phyloP scores from a whole-genome alignment of 2,888 invertebrate species.

The Hydriomena furcata region DNA sequence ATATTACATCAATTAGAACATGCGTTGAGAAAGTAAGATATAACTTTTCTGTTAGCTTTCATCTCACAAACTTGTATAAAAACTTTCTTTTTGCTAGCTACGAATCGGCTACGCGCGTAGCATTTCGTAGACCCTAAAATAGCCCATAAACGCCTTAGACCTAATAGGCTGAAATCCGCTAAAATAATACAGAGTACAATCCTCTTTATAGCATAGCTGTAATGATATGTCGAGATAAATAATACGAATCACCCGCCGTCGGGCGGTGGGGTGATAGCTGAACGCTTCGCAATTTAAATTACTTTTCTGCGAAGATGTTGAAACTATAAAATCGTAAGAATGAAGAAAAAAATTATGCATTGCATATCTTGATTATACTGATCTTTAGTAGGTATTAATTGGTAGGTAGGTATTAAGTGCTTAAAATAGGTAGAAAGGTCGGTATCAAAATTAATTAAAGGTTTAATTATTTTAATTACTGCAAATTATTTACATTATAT shows the following conservation, averaged over 20 bases:
- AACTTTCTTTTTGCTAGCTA: not conserved
- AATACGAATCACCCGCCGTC: conserved; percentile 45
- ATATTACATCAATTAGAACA: too few species aligned
- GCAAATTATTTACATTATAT: too few species aligned
- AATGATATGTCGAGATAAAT: conserved; percentile 52
- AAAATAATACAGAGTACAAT: conserved; percentile 35
- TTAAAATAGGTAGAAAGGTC: too few species aligned
- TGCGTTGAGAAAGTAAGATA: too few species aligned
- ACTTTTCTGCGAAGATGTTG: conserved; percentile 33
- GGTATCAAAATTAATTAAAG: too few species aligned
- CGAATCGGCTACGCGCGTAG: not conserved
- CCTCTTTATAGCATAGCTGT: conserved; percentile 31
- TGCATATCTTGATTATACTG: not conserved
- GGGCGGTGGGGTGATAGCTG: conserved; percentile 19
- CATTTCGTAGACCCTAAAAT: too few species aligned
- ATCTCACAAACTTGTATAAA: not conserved
- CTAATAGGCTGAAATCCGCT: too few species aligned
- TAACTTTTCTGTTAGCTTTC: too few species aligned
- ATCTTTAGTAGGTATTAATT: too few species aligned
- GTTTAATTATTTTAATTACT: too few species aligned
- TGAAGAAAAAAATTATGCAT: conserved; percentile 2
- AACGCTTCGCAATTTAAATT: conserved; percentile 35
- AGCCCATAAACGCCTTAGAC: too few species aligned
- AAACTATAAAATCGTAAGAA: conserved; percentile 1
- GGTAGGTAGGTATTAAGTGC: too few species aligned